Evolutionary conservation across 2,113 vertebrate species (phyloP).

Genomic region (Euleptes europaea): DNA sequence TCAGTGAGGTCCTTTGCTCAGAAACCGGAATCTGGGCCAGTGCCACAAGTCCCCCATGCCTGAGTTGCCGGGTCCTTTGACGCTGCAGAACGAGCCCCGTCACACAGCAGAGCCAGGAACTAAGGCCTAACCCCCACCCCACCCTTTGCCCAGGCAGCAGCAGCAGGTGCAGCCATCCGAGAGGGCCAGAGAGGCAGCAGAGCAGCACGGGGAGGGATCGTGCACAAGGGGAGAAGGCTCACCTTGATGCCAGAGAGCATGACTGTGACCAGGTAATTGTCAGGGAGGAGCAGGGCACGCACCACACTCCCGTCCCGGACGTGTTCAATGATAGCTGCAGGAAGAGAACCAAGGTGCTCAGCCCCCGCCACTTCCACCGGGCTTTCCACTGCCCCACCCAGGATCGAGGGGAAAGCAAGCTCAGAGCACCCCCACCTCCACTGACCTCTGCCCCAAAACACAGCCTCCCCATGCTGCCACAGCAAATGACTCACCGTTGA

Average conservation of each 20-base stretch:
- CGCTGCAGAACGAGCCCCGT: no score
- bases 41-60: no score
- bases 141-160: no score
- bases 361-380: background rate
- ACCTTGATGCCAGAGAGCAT: slow-evolving; percentile 99
- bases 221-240: slow-evolving; percentile 35
- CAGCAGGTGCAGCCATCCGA: no score
- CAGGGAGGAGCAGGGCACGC: slow-evolving; percentile 92
- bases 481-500: slow-evolving; percentile 83
- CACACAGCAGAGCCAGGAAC: no score
- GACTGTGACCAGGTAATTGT: slow-evolving; percentile 93
- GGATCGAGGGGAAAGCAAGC: no score
- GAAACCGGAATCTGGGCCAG: no score
- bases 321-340: slow-evolving; percentile 94
- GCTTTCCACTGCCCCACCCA: background rate
- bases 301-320: slow-evolving; percentile 94
- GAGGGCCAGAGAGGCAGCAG: background rate
- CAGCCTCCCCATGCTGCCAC: rapidly evolving
- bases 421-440: background rate
- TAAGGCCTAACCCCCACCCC: no score
- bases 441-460: background rate
- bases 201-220: background rate
- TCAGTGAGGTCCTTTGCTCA: no score
- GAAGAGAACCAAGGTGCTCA: slow-evolving; percentile 17
- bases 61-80: no score